Evolutionary conservation across 2,797 vertebrate species (phyloP).

Genomic region (Malurus splendens): DNA sequence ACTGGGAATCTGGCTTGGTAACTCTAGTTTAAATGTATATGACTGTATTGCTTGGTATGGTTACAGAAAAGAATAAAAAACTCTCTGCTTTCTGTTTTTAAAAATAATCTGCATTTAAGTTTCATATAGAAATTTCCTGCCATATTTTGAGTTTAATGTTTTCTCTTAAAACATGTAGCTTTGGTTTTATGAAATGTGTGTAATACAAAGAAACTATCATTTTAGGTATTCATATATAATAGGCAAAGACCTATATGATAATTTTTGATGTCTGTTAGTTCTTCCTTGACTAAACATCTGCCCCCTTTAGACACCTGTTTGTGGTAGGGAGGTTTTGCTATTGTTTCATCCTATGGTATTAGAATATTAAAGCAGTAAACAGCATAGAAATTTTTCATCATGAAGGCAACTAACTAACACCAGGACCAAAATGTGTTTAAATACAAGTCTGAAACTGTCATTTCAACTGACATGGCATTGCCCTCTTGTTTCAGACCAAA

Average conservation of each 20-base stretch:
- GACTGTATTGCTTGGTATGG: background rate
- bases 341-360: background rate
- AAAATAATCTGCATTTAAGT: background rate
- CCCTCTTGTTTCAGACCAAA: background rate
- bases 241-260: background rate
- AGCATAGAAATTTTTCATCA: background rate
- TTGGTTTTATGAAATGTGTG: background rate
- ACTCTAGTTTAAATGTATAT: background rate
- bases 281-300: background rate
- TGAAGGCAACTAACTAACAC: background rate
- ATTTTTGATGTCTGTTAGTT: background rate
- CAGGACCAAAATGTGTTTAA: background rate
- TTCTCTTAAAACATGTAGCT: background rate
- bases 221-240: background rate
- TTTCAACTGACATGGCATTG: background rate
- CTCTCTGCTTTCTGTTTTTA: accelerated
- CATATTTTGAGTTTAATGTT: background rate
- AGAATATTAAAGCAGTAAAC: background rate
- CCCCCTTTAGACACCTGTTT: background rate
- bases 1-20: background rate
- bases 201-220: background rate
- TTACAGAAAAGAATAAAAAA: background rate
- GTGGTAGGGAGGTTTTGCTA: background rate
- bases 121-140: background rate
- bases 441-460: background rate